Conservation (phyloP, 1,140 invertebrate genomes). For the Samia ricini region DNA sequence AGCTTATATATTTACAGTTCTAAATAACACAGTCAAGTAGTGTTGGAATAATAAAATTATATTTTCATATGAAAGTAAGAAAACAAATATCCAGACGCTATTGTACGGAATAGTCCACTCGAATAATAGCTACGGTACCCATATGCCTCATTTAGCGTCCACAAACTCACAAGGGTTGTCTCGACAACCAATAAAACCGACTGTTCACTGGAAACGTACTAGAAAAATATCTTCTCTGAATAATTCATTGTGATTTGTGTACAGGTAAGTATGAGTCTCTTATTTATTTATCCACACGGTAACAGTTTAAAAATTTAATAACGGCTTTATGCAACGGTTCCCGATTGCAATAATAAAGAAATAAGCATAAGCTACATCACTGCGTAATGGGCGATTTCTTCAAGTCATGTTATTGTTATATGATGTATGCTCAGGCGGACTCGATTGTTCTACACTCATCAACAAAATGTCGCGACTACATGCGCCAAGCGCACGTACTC, state of each 20-base stretch:
- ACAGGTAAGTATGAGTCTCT: neutral
- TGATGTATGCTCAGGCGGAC: no score
- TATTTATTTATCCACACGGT: neutral
- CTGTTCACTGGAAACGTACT: constrained; percentile 11
- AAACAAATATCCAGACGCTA: constrained; percentile 7
- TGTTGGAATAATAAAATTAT: neutral
- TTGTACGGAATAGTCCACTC: neutral
- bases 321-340: neutral
- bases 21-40: neutral
- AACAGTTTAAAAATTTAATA: neutral
- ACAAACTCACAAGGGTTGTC: constrained; percentile 13
- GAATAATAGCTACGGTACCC: constrained; percentile 9
- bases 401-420: no score
- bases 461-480: no score
- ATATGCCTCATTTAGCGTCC: constrained; percentile 11
- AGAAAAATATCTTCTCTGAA: constrained; percentile 9
- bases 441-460: no score
- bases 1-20: neutral
- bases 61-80: neutral
- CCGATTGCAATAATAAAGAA: no score
- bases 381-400: no score
- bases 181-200: constrained; percentile 5
- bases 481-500: no score
- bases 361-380: no score
- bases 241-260: constrained; percentile 9